phyloP scores from a whole-genome alignment of 1,140 invertebrate species.

The Pristionchus pacificus region DNA sequence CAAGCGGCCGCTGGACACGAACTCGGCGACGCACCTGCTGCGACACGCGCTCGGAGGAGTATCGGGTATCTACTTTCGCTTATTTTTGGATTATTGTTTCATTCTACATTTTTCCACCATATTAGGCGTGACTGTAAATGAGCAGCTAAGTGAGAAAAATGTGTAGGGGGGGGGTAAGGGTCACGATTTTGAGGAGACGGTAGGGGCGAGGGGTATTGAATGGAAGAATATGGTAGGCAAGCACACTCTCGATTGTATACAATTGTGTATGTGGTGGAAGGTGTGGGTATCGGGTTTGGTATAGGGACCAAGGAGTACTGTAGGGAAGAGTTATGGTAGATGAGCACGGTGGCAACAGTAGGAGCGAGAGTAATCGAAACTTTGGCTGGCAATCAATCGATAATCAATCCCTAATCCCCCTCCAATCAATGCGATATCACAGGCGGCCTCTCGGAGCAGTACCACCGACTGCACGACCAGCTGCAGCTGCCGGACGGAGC shows the following conservation, averaged over 20 bases:
- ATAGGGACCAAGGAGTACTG: no score
- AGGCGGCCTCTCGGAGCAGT: background rate
- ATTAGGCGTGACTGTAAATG: background rate
- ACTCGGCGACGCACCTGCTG: slow-evolving; percentile 54
- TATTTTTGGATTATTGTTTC: no score
- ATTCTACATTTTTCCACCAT: slow-evolving; percentile 39
- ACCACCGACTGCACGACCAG: background rate
- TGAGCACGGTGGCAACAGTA: no score
- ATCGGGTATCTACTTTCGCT: no score
- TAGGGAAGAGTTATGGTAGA: no score
- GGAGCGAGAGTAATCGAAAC: no score
- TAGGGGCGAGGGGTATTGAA: background rate
- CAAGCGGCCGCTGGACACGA: slow-evolving; percentile 55
- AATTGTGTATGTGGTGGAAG: no score
- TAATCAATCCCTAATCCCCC: no score
- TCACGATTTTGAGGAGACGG: background rate
- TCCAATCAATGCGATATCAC: no score
- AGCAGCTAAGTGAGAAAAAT: background rate
- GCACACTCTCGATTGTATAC: background rate
- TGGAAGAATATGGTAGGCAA: background rate
- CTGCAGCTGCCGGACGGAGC: background rate
- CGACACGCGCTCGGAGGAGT: slow-evolving; percentile 53
- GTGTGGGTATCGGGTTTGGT: no score
- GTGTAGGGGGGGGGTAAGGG: background rate
- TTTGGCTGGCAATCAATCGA: no score